Conservation (phyloP, 2,113 vertebrate genomes). For the Piaya cayana region DNA sequence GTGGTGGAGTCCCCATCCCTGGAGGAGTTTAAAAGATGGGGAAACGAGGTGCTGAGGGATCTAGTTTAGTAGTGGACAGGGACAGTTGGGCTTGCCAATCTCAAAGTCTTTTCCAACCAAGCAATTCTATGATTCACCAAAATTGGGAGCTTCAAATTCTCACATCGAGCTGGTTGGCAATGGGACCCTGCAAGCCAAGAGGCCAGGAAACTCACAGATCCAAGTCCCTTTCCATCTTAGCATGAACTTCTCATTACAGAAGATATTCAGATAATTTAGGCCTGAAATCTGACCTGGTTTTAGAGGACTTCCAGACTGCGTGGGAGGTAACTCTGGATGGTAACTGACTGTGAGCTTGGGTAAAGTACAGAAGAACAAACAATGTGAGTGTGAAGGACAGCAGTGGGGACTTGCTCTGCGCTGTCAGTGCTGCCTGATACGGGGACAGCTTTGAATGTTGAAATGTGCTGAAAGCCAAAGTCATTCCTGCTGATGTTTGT, state of each 20-base stretch:
- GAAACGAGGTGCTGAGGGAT: no score
- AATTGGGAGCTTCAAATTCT: neutral
- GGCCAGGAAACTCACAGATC: neutral
- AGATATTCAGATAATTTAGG: neutral
- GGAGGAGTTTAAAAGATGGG: no score
- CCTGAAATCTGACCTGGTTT: neutral
- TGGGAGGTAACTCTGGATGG: neutral
- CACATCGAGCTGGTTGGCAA: neutral
- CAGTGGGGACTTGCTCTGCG: accelerated
- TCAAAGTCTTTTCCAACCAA: no score
- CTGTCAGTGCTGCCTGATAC: accelerated
- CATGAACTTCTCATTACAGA: neutral
- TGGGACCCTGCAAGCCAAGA: neutral
- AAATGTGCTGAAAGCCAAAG: neutral
- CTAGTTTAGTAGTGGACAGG: no score
- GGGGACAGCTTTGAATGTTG: neutral
- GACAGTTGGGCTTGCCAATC: no score
- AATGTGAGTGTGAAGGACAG: neutral
- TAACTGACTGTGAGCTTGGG: neutral
- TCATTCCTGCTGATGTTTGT: neutral
- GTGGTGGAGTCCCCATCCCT: no score
- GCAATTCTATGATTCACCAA: neutral
- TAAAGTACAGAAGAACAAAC: neutral
- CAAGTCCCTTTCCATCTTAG: neutral
- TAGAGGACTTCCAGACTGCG: neutral